phyloP scores from a whole-genome alignment of 2,888 invertebrate species.

The Tanypteryx hageni region DNA sequence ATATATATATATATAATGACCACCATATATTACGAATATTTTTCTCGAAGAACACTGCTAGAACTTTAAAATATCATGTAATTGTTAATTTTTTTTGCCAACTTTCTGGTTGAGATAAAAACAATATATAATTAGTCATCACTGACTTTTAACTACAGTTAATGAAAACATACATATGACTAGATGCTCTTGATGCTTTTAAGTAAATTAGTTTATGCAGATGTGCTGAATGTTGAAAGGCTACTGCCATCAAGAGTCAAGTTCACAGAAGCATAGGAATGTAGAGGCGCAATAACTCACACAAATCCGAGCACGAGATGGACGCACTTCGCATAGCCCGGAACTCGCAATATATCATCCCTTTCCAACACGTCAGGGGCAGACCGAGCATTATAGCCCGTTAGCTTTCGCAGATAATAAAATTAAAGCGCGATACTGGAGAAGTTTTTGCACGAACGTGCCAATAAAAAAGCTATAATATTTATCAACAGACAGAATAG shows the following conservation, averaged over 20 bases:
- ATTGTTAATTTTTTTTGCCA: neutral
- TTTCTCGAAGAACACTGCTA: neutral
- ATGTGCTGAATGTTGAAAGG: neutral
- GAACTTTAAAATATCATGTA: neutral
- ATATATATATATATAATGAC: neutral
- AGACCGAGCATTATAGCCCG: too few species aligned
- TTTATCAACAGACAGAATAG: too few species aligned
- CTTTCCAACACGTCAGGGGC: too few species aligned
- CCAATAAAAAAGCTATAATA: too few species aligned
- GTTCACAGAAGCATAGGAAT: neutral
- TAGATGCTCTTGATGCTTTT: neutral
- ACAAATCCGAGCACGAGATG: constrained; percentile 20
- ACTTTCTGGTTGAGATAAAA: neutral
- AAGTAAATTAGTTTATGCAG: neutral
- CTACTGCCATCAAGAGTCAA: neutral
- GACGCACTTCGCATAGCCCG: neutral
- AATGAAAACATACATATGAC: neutral
- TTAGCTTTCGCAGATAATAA: too few species aligned
- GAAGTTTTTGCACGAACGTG: too few species aligned
- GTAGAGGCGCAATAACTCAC: neutral
- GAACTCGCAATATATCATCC: neutral
- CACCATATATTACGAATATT: neutral
- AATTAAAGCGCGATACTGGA: too few species aligned
- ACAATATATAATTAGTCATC: neutral
- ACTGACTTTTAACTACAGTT: neutral